These are phyloP conservation scores for Chiloscyllium plagiosum DNA, from an alignment of 2,113 vertebrate genomes.

Conservation along the genomic window DNA sequence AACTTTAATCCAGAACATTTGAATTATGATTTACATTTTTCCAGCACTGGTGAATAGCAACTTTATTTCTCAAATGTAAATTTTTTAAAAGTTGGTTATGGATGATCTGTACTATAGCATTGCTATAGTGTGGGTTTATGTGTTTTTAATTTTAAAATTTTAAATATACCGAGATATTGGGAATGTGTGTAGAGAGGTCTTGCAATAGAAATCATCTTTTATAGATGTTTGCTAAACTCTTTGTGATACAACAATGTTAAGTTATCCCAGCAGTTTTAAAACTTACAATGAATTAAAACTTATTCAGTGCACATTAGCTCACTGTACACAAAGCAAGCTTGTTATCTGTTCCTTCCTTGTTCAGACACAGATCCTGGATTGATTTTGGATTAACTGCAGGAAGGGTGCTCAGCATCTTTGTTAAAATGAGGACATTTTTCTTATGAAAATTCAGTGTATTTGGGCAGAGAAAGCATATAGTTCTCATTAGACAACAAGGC, in stretches of 20 bases:
- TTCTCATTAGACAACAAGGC: neutral
- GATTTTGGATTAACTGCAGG: neutral
- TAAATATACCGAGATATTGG: neutral
- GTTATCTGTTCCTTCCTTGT: neutral
- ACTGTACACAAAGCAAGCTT: neutral
- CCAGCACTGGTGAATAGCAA: neutral
- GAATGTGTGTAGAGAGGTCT: neutral
- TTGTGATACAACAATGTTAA: neutral
- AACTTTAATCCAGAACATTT: too few species aligned
- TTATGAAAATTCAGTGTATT: neutral
- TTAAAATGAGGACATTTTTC: neutral
- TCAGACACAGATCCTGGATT: neutral
- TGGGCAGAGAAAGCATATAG: neutral
- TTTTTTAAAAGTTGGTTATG: neutral
- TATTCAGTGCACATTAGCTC: neutral
- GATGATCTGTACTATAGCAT: neutral
- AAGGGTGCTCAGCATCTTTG: neutral
- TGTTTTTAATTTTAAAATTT: neutral
- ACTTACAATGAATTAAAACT: neutral
- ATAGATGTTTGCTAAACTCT: neutral
- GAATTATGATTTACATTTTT: too few species aligned
- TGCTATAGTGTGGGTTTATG: neutral
- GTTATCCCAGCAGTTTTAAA: neutral
- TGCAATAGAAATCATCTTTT: neutral
- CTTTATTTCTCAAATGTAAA: neutral